phyloP scores from a whole-genome alignment of 2,888 invertebrate species.

The Drosophila emarginata region DNA sequence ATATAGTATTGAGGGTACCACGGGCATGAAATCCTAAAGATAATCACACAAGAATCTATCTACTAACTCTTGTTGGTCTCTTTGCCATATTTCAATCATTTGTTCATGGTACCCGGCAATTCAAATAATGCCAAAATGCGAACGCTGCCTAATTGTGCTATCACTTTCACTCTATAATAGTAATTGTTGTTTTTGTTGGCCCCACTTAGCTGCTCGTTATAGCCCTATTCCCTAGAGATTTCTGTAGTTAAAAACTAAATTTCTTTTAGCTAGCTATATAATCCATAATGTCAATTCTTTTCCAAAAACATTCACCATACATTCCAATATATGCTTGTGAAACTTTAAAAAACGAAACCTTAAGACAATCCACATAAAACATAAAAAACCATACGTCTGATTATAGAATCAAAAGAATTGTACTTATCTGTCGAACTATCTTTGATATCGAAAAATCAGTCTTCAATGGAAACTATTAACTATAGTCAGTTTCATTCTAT shows the following conservation, averaged over 20 bases:
- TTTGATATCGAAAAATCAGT: conserved; percentile 22
- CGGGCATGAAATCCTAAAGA: not conserved
- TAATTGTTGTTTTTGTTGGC: conserved; percentile 46
- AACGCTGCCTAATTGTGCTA: conserved; percentile 45
- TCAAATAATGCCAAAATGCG: conserved; percentile 23
- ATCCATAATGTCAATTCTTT: conserved; percentile 41
- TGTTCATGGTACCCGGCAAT: not conserved
- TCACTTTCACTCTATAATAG: conserved; percentile 38
- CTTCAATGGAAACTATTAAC: conserved; percentile 1
- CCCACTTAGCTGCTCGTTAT: conserved; percentile 50
- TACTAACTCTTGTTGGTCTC: not conserved
- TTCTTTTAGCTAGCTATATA: conserved; percentile 68
- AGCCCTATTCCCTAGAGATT: conserved; percentile 44
- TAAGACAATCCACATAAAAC: conserved; percentile 12
- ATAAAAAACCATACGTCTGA: not conserved
- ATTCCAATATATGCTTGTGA: conserved; percentile 11
- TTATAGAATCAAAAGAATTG: conserved; percentile 17
- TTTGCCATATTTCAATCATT: not conserved
- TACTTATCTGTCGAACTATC: conserved; percentile 28
- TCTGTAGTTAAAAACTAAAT: conserved; percentile 57
- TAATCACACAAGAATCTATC: not conserved
- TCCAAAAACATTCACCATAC: not conserved
- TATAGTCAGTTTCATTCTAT: conserved; percentile 13
- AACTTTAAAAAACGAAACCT: conserved; percentile 7
- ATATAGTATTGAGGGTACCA: conserved; percentile 6